Conservation (phyloP, 2,797 vertebrate species). For the Petrocephalus sullivani region DNA sequence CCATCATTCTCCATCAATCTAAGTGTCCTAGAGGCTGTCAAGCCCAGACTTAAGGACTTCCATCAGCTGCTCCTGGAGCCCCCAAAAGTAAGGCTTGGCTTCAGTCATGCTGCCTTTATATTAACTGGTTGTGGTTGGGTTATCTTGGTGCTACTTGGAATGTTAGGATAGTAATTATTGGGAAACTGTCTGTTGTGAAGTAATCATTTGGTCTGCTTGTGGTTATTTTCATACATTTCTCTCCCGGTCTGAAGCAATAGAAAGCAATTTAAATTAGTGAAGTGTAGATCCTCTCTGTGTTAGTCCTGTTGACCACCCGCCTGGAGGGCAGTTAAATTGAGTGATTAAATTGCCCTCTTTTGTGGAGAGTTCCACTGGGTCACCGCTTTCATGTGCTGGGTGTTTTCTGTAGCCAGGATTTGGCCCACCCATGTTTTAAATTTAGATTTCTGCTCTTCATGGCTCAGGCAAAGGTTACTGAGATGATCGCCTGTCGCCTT, state of each 20-base stretch:
- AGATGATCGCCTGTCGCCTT: neutral
- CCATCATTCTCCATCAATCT: conserved; percentile 87
- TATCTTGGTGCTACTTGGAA: neutral
- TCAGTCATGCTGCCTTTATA: neutral
- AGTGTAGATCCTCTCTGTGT: neutral
- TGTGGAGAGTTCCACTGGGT: neutral
- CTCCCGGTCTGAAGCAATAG: neutral
- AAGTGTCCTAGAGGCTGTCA: conserved; percentile 91
- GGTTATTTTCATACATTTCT: neutral
- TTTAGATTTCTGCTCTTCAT: conserved; percentile 3
- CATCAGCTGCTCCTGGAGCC: conserved; percentile 92
- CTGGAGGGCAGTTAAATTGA: neutral
- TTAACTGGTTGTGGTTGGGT: neutral
- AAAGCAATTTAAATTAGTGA: conserved; percentile 3
- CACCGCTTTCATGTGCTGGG: neutral
- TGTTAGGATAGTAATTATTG: neutral
- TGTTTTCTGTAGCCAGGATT: neutral
- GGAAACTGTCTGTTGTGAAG: neutral
- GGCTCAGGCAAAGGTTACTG: neutral
- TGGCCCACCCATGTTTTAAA: neutral
- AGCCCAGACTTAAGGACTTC: conserved; percentile 85
- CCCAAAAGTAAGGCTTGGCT: conserved; percentile 74
- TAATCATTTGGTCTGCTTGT: too few species aligned
- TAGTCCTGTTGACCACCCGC: neutral
- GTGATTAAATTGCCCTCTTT: neutral